Conservation (phyloP, 2,113 vertebrate genomes). For the Arvicanthis niloticus region DNA sequence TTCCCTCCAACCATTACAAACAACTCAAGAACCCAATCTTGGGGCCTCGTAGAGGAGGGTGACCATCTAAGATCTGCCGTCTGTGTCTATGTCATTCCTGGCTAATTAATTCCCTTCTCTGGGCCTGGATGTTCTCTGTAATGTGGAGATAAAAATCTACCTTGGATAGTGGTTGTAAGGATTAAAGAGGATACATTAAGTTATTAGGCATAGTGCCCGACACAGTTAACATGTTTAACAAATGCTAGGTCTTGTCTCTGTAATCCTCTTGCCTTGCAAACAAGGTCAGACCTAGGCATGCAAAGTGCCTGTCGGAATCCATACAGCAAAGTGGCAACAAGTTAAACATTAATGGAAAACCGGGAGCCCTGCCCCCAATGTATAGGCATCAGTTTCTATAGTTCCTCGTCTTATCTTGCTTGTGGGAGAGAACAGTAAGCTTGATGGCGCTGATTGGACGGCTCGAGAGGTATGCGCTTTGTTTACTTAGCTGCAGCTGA, state of each 20-base stretch:
- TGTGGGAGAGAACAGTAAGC: not conserved
- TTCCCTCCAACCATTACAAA: not conserved
- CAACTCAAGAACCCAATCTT: not conserved
- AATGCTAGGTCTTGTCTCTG: not conserved
- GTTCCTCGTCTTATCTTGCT: not conserved
- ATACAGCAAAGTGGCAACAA: not conserved
- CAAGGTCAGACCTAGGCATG: not conserved
- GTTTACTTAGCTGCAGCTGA: not conserved
- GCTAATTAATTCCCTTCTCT: not conserved
- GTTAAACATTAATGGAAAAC: not conserved
- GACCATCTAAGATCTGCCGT: not conserved
- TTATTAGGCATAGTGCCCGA: not conserved
- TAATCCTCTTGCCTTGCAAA: constrained; percentile 24
- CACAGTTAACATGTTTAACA: constrained; percentile 25
- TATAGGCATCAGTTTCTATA: not conserved
- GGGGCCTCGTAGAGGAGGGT: not conserved
- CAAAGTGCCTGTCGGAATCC: not conserved
- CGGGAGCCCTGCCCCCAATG: not conserved
- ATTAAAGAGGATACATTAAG: constrained; percentile 47
- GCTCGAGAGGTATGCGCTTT: not conserved
- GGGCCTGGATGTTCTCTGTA: constrained; percentile 9
- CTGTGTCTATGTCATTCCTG: not conserved
- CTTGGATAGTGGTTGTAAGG: constrained; percentile 44
- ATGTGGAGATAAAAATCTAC: not conserved
- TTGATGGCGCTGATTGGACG: not conserved